phyloP scores from a whole-genome alignment of 2,888 invertebrate species.

The Lepidochitona cinerea region DNA sequence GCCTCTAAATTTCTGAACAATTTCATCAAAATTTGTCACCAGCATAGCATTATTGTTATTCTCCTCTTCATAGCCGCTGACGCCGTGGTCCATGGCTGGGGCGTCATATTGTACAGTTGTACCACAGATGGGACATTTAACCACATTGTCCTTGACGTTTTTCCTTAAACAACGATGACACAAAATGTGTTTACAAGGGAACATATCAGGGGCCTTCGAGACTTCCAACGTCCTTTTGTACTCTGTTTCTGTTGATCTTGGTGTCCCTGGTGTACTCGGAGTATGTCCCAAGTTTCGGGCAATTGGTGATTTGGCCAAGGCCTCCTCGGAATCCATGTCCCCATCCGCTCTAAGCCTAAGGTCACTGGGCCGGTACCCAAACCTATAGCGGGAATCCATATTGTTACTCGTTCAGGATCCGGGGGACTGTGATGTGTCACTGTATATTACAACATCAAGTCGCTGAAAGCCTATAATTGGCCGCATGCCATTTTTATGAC shows the following conservation, averaged over 20 bases:
- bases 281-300: background rate
- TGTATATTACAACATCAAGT: background rate
- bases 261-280: background rate
- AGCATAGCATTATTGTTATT: conserved; percentile 43
- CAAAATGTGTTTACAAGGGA: conserved; percentile 60
- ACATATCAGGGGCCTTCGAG: conserved; percentile 60
- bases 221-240: conserved; percentile 52
- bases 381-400: background rate
- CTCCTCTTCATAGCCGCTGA: conserved; percentile 1
- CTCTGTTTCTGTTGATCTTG: conserved; percentile 31
- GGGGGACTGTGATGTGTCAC: background rate
- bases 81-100: conserved; percentile 1
- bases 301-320: background rate
- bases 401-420: background rate
- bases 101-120: conserved; percentile 9
- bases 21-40: conserved; percentile 57
- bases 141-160: conserved; percentile 32
- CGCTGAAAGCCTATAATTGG: background rate
- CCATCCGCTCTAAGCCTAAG: background rate
- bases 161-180: conserved; percentile 60
- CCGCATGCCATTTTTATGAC: background rate
- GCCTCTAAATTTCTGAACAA: conserved; percentile 55
- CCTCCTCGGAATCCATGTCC: background rate
- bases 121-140: conserved; percentile 39
- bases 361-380: background rate